Percentiles rank a stretch among this genome's conserved stretches.
phyloP scores from a whole-genome alignment of 2,888 invertebrate species.

The Brachylomia viminalis region DNA sequence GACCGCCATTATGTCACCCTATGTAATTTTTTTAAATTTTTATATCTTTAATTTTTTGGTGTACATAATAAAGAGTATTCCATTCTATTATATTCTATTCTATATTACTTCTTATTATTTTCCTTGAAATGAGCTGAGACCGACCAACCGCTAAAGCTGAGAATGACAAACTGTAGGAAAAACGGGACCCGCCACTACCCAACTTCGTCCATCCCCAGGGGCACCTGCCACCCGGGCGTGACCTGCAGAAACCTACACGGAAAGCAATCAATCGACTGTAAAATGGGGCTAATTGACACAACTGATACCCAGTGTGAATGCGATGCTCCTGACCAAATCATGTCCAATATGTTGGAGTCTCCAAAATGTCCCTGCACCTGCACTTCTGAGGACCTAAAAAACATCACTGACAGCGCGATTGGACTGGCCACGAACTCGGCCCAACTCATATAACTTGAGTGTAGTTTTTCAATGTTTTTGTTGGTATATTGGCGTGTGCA shows the following conservation, averaged over 20 bases:
- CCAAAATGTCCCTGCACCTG: not conserved
- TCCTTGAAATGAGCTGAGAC: not conserved
- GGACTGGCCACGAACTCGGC: not conserved
- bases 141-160: not conserved
- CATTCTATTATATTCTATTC: too few species aligned
- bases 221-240: not conserved
- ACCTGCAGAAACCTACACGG: too few species aligned
- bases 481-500: too few species aligned
- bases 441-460: too few species aligned
- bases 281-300: too few species aligned
- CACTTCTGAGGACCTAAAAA: not conserved
- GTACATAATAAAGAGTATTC: too few species aligned
- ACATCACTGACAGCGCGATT: not conserved
- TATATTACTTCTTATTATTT: not conserved
- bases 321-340: not conserved
- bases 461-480: too few species aligned
- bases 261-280: too few species aligned
- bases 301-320: not conserved
- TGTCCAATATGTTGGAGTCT: not conserved
- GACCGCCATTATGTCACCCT: too few species aligned
- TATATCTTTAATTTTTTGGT: too few species aligned
- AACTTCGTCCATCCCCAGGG: too few species aligned
- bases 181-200: not conserved
- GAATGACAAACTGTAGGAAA: not conserved
- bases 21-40: too few species aligned